These are phyloP conservation scores for Odontamblyopus rebecca DNA, from an alignment of 2,797 vertebrate species.

Conservation along the genomic window DNA sequence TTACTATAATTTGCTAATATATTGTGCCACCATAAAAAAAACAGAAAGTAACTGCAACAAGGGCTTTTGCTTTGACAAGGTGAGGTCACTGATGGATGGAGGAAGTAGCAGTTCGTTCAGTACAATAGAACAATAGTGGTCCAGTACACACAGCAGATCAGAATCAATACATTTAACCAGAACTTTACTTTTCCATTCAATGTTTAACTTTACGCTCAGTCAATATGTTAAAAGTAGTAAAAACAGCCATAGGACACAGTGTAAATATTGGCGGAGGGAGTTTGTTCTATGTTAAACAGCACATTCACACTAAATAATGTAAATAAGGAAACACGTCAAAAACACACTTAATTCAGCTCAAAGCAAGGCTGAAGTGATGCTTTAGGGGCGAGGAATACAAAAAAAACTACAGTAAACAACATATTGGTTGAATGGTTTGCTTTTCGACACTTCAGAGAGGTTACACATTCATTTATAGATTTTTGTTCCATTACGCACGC, in stretches of 20 bases:
- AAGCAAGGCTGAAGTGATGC: no score
- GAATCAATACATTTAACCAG: neutral
- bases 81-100: conserved; percentile 41
- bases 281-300: neutral
- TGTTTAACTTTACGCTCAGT: neutral
- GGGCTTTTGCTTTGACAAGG: conserved; percentile 12
- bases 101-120: conserved; percentile 16
- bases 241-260: neutral
- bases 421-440: no score
- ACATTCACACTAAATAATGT: neutral
- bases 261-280: neutral
- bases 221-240: neutral
- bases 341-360: neutral
- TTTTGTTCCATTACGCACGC: no score
- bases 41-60: conserved; percentile 12
- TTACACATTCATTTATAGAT: no score
- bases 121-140: conserved; percentile 19
- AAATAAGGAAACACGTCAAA: neutral
- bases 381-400: no score
- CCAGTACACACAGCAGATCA: neutral
- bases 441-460: no score
- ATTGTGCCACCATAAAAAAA: no score
- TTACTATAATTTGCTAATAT: no score
- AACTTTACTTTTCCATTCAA: neutral
- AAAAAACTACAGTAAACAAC: no score